Evolutionary conservation across 1,140 invertebrate species (phyloP).

Genomic region (Bathynomus jamesi): DNA sequence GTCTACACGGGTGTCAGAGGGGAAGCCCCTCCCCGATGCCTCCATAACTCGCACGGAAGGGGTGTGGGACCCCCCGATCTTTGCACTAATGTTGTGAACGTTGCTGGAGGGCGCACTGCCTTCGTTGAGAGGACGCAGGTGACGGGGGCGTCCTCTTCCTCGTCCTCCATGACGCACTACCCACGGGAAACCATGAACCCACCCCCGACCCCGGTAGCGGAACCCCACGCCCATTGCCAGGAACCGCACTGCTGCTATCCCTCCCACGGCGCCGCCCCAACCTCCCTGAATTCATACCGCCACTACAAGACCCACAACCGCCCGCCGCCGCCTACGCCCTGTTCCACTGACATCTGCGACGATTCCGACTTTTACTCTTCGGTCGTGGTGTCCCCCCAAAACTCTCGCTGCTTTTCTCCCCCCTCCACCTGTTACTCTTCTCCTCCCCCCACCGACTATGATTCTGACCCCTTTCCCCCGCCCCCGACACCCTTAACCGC

Average conservation of each 20-base stretch:
- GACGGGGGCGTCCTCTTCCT: conserved; percentile 68
- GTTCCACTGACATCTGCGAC: conserved; percentile 86
- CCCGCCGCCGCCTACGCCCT: conserved; percentile 85
- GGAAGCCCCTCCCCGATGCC: conserved; percentile 11
- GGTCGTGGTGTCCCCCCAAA: conserved; percentile 51
- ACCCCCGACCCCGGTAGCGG: conserved; percentile 75
- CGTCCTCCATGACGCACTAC: conserved; percentile 56
- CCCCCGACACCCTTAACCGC: conserved; percentile 55
- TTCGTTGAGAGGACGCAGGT: conserved; percentile 67
- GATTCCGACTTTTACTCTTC: conserved; percentile 32
- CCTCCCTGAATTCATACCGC: conserved; percentile 48
- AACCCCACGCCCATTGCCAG: conserved; percentile 50
- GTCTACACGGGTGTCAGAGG: conserved; percentile 18
- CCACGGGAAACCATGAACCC: conserved; percentile 77
- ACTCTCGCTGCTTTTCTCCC: conserved; percentile 20
- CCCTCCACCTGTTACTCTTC: conserved; percentile 38
- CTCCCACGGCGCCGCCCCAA: conserved; percentile 28
- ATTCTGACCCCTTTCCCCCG: conserved; percentile 63
- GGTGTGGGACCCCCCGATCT: conserved; percentile 35
- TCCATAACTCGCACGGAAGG: conserved; percentile 37
- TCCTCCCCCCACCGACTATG: conserved; percentile 51
- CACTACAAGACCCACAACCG: conserved; percentile 70
- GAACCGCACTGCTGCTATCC: conserved; percentile 40
- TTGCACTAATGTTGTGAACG: conserved; percentile 37
- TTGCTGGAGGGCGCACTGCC: conserved; percentile 38